Percentiles rank a stretch among this genome's conserved stretches.
phyloP scores from a whole-genome alignment of 2,888 invertebrate species.

The Lysandra coridon region DNA sequence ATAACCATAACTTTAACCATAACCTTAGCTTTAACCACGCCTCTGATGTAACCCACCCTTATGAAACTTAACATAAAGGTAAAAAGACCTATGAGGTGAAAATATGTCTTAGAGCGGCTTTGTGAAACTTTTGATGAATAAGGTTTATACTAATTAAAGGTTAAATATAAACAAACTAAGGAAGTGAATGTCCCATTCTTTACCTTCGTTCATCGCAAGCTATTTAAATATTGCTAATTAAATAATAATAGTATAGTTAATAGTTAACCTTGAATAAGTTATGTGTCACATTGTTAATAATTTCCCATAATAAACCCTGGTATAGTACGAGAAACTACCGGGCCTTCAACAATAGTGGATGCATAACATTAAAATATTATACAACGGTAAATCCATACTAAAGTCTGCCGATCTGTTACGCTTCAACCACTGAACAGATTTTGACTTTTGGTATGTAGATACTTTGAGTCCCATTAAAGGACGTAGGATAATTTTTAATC shows the following conservation, averaged over 20 bases:
- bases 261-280: neutral
- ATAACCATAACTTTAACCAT: no score
- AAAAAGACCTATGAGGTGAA: neutral
- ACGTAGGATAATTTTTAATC: no score
- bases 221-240: neutral
- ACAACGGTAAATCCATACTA: neutral
- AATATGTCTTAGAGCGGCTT: neutral
- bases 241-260: conserved; percentile 2
- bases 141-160: no score
- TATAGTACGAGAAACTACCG: neutral
- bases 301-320: neutral
- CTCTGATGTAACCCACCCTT: no score
- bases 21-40: no score
- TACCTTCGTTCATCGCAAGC: neutral
- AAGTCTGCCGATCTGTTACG: no score
- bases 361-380: neutral
- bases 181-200: neutral
- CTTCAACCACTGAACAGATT: no score
- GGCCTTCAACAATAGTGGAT: neutral
- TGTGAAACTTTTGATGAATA: no score
- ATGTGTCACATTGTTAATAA: conserved; percentile 14
- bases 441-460: no score
- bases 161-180: no score
- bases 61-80: neutral
- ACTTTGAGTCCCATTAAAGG: no score